Base-by-base conservation (phyloP, 2,888 invertebrate species). In the Iselma pallidipennis region DNA sequence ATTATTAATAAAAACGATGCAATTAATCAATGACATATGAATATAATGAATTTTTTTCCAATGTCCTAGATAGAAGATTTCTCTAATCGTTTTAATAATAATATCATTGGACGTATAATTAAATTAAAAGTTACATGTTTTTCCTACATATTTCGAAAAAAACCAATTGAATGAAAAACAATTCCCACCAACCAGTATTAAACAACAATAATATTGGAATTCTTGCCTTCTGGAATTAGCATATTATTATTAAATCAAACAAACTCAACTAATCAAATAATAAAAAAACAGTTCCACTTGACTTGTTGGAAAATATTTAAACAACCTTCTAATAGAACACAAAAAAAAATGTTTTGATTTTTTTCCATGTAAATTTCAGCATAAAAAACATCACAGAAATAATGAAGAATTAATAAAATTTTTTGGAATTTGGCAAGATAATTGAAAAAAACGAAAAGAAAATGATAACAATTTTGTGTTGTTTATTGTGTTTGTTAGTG, bases 331-430 rank as follows among this genome's bases (percentile, higher is more conserved):
- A 37, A 16, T 16, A 14, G 16, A n/a, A 37, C 42, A 37, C 3
- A 28, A n/a, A 50, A 28, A 14, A 10, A 50, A 9, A 1, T 50
- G 10, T 16, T 50, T 23, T 23, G 12, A 49, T 16, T 49, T 50
- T 19, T 54, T 55, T 55, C 59, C 59, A 59, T 59, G 33, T 57
- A 50, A 54, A 61, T 61, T 61, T 55, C 61, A 61, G 57, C 14
- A n/a, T n/a, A n/a, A 49, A 50, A 49, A 54, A 57, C 52, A 42
- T 53, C 10, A 49, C 23, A 4, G 49, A 49, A 23, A 50, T 26
- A 57, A 61, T 61, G 61, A 55, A 50, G 55, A n/a, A n/a, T n/a
- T n/a, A n/a, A n/a, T n/a, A n/a, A 49, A 57, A 50, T 42, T 49
- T 50, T 54, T 50, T 42, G 37, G 50, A 57, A 57, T 16, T 28